Evolutionary conservation across 1,140 invertebrate genomes (phyloP), one percentile per base, ranked within the genome.

Genomic region (Zophobas morio): DNA sequence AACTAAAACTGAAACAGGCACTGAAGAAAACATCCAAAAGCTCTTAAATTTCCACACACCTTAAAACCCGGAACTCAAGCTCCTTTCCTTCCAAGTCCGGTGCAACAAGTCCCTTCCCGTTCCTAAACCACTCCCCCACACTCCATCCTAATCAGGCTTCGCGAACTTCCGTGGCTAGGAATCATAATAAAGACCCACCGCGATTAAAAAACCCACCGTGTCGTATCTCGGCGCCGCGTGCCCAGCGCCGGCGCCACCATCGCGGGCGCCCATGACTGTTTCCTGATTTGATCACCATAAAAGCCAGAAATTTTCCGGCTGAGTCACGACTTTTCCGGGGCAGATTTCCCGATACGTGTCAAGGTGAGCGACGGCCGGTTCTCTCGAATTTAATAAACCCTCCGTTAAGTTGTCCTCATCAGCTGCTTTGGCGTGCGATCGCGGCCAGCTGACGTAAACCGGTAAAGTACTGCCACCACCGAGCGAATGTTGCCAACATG

Each of bases 381-480:
- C 5, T 8, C 1, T 36, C 34, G 57, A 66, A 66, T 66, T 66
- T 66, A 66, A 66, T 66, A 66, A 66, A 66, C 37, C 33, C 37
- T 66, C 60, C 42, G 60, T 66, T 66, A 42, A 63, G 60, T 66
- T 51, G 36, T 36, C 20, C 60, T 66, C 60, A 66, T 66, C 60
- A 66, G 60, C 60, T 66, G 60, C 39, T 66, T 42, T 42, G 60
- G 39, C 60, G 60, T 66, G 60, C 42, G 60, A 66, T 66, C 60
- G 42, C 20, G 37, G 33, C 60, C 60, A 66, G 60, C 60, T 66
- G 60, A 66, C 60, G 60, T 42, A 1, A 66, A 66, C 60, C 60
- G 60, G 60, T 66, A 66, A 66, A 66, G 60, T 42, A 66, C 60
- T 42, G 60, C 37, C 60, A 63, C 8, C 4, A 36, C 34, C 34